Conservation (phyloP, 2,113 vertebrate genomes). For the Chaetodon auriga region DNA sequence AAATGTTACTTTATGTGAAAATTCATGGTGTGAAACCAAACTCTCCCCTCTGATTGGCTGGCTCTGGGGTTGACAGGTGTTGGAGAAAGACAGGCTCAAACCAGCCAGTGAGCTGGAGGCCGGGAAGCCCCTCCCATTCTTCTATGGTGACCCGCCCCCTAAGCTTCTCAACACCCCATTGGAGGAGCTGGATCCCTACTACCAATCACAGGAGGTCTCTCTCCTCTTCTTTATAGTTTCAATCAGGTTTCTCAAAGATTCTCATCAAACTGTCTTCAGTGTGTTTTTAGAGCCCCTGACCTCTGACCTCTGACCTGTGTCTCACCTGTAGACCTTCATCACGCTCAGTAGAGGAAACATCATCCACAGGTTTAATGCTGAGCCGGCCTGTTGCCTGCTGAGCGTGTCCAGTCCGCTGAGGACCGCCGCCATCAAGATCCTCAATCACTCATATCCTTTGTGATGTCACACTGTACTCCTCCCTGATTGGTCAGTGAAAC, state of each 20-base stretch:
- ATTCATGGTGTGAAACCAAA: background rate
- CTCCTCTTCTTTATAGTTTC: background rate
- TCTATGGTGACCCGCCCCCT: slow-evolving; percentile 52
- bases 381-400: slow-evolving; percentile 88
- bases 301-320: background rate
- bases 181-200: slow-evolving; percentile 74
- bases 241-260: background rate
- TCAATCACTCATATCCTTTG: slow-evolving; percentile 95
- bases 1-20: background rate
- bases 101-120: slow-evolving; percentile 45
- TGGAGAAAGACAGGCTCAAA: background rate
- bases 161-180: slow-evolving; percentile 62
- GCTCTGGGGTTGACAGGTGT: slow-evolving; percentile 16
- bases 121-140: slow-evolving; percentile 63
- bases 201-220: slow-evolving; percentile 67
- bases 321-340: slow-evolving; percentile 89
- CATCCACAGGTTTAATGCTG: slow-evolving; percentile 91
- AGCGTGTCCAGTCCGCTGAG: slow-evolving; percentile 87
- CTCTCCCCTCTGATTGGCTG: slow-evolving; percentile 1
- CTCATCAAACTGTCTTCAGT: background rate
- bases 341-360: slow-evolving; percentile 90
- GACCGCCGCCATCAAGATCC: slow-evolving; percentile 87
- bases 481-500: background rate
- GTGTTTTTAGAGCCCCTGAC: no score
- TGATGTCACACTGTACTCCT: background rate